A percentile compares a stretch with the other conserved stretches of the same genome.
Evolutionary conservation across 2,888 invertebrate species (phyloP).

Genomic region (Chrysolina americana): DNA sequence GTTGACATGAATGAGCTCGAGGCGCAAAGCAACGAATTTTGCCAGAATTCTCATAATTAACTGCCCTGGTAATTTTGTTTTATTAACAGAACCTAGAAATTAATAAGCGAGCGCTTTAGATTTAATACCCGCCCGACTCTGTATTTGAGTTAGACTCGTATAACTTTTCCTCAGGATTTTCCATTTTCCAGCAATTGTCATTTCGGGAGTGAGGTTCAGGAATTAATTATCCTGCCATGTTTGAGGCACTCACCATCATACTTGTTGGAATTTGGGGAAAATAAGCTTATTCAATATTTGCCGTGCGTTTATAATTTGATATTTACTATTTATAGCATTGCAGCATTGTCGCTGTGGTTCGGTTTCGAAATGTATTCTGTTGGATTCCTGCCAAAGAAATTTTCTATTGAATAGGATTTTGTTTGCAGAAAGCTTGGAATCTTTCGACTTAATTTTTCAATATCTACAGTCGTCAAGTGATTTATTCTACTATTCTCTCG

Average conservation of each 20-base stretch:
- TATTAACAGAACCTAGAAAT: slow-evolving; percentile 65
- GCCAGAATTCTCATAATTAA: slow-evolving; percentile 63
- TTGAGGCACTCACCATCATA: slow-evolving; percentile 35
- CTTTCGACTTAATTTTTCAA: too few species aligned
- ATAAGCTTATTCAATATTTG: slow-evolving; percentile 32
- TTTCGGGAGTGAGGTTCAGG: slow-evolving; percentile 46
- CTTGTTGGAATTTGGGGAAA: slow-evolving; percentile 42
- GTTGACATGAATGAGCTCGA: slow-evolving; percentile 37
- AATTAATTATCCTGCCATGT: slow-evolving; percentile 52
- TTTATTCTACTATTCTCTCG: too few species aligned
- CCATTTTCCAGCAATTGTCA: slow-evolving; percentile 60
- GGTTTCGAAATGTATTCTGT: neutral
- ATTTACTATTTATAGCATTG: neutral
- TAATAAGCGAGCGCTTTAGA: slow-evolving; percentile 63
- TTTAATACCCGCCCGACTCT: slow-evolving; percentile 61
- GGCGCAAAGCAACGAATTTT: slow-evolving; percentile 56
- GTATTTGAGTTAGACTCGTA: slow-evolving; percentile 61
- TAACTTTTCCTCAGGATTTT: slow-evolving; percentile 58
- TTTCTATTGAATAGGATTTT: too few species aligned
- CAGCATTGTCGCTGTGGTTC: neutral
- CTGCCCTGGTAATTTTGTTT: slow-evolving; percentile 64
- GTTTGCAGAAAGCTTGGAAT: too few species aligned
- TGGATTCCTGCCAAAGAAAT: too few species aligned
- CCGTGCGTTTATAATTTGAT: slow-evolving; percentile 12
- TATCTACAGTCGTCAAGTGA: too few species aligned